Evolutionary conservation across 1,140 invertebrate species (phyloP), one percentile per base, ranked within the genome.

Genomic region (Cotesia vestalis): DNA sequence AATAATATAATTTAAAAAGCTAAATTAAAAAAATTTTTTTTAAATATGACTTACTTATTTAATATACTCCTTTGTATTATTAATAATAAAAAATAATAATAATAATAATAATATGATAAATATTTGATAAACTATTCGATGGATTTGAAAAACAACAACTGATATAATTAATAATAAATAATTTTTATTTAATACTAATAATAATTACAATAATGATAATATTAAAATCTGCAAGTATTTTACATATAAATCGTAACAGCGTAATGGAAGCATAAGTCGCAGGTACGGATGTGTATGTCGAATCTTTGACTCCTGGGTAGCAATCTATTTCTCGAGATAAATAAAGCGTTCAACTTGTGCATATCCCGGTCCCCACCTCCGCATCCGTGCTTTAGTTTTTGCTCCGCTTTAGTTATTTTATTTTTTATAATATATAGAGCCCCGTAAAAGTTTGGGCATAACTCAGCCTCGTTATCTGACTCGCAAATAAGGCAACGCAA

Each of bases 381-480:
- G 9, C 34, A 11, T 17, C 6, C 46, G 2, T n/a, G 20, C 34
- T 46, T 46, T 46, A 9, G 40, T 11, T 46, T 46, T 53, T 53
- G 51, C 17, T 66, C 11, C 40, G 40, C 11, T 46, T 46, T 46
- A 46, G 40, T 46, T 46, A 9, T 46, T 46, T 46, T 46, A 46
- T 46, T 46, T 46, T 40, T 46, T 46, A 6, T 46, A 46, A 46
- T 11, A 11, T 46, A 46, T 46, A 46, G 40, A n/a, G 14, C 38
- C 73, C 68, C 70, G 38, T 71, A 76, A 83, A 86, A 86, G 81
- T 87, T 87, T 81, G 34, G 78, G 73, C 80, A 87, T 87, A 87
- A 87, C 85, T 87, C 86, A 86, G 81, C 75, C 84, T 87, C 84
- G 86, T 87, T 87, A 87, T 87, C 86, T 87, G 85, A 87, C 86